Conservation (phyloP, 2,797 vertebrate species). For the Bucorvus abyssinicus region DNA sequence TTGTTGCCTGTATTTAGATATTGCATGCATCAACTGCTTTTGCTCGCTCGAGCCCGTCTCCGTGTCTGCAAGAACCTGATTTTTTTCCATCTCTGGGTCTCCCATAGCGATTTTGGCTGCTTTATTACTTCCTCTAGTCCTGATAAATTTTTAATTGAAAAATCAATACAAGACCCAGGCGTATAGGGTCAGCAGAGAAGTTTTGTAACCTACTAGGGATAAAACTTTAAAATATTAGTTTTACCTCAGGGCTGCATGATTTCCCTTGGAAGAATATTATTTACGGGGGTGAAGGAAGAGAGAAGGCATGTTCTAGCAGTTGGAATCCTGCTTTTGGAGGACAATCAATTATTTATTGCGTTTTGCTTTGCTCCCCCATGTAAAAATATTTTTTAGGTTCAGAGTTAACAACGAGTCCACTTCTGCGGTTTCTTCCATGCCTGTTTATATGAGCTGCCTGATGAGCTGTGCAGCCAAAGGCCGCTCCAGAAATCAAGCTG, state of each 20-base stretch:
- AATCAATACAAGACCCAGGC: background rate
- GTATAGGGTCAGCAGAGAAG: background rate
- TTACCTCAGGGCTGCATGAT: background rate
- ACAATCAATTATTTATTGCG: background rate
- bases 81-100: background rate
- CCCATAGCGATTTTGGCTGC: background rate
- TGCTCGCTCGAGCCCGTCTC: background rate
- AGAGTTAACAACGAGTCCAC: too few species aligned
- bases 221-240: constrained; percentile 15
- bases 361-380: background rate
- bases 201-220: background rate
- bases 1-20: background rate
- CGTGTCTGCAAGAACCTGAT: background rate
- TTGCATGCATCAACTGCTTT: background rate
- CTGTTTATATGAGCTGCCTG: background rate
- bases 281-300: background rate
- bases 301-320: background rate
- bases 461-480: background rate
- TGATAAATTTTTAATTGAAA: constrained; percentile 51
- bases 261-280: background rate
- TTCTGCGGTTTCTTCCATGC: accelerated
- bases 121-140: background rate
- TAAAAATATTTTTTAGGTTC: background rate
- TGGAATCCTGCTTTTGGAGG: background rate
- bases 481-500: background rate